These are phyloP conservation scores for Aplysia californica DNA, from an alignment of 1,140 invertebrate species.

Conservation along the genomic window DNA sequence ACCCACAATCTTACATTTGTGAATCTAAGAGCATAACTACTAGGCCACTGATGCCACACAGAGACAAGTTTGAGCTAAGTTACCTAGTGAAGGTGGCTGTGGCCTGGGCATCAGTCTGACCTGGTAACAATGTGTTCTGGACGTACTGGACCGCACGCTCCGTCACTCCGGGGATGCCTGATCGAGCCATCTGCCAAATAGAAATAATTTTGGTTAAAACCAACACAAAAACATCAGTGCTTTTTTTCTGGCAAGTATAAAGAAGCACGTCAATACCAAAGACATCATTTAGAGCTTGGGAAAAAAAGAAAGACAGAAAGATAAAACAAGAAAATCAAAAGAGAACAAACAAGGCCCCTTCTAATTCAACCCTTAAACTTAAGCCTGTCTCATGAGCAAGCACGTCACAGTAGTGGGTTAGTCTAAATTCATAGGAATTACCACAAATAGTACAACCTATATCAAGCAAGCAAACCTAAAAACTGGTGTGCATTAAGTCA, in stretches of 20 bases:
- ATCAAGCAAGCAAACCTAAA: no score
- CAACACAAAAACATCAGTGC: not conserved
- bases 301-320: not conserved
- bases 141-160: conserved; percentile 92
- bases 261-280: not conserved
- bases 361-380: no score
- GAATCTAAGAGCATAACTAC: no score
- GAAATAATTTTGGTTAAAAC: not conserved
- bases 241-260: not conserved
- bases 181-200: conserved; percentile 81
- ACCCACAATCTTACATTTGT: no score
- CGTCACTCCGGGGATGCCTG: conserved; percentile 93
- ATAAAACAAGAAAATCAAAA: not conserved
- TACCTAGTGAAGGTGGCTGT: conserved; percentile 77
- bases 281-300: not conserved
- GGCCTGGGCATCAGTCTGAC: conserved; percentile 92
- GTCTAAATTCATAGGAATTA: no score
- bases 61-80: no score
- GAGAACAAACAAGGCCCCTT: not conserved
- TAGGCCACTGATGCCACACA: no score
- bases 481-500: no score
- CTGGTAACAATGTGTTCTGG: conserved; percentile 87
- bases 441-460: no score
- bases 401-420: no score
- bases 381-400: no score